A percentile compares a stretch with the other conserved stretches of the same genome.
Evolutionary conservation across 2,113 vertebrate species (phyloP).

Genomic region (Illadopsis cleaveri): DNA sequence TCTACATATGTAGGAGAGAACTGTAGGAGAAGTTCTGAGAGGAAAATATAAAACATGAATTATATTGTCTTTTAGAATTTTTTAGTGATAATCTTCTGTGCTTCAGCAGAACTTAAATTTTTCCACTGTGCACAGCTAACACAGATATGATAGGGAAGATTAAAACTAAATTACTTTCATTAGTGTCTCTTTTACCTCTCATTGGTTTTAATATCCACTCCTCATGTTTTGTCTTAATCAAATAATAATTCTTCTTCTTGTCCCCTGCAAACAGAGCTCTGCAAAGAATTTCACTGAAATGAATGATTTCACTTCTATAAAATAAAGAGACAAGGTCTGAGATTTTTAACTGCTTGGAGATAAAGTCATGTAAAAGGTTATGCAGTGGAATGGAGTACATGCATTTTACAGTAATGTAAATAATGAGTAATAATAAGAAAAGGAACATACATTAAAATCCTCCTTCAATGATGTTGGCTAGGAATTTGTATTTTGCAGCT

Average conservation of each 20-base stretch:
- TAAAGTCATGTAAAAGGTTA: neutral
- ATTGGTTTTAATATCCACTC: neutral
- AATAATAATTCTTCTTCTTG: neutral
- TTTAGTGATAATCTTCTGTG: neutral
- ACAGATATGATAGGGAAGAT: neutral
- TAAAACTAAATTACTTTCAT: neutral
- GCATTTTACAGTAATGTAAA: neutral
- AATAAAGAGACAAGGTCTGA: neutral
- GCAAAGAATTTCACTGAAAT: neutral
- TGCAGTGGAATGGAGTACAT: neutral
- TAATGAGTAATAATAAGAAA: neutral
- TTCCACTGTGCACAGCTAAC: neutral
- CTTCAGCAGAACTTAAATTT: neutral
- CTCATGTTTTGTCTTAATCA: neutral
- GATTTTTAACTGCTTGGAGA: neutral
- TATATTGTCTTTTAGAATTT: neutral
- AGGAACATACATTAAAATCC: fast-evolving
- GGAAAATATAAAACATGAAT: neutral
- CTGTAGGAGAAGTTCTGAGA: neutral
- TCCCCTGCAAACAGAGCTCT: neutral
- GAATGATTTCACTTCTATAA: neutral
- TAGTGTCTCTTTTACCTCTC: neutral
- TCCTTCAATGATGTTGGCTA: neutral
- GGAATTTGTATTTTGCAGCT: neutral
- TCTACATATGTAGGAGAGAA: neutral